Evolutionary conservation across 2,888 invertebrate species (phyloP), one percentile per base, ranked within the genome.

Genomic region (Icerya purchasi): DNA sequence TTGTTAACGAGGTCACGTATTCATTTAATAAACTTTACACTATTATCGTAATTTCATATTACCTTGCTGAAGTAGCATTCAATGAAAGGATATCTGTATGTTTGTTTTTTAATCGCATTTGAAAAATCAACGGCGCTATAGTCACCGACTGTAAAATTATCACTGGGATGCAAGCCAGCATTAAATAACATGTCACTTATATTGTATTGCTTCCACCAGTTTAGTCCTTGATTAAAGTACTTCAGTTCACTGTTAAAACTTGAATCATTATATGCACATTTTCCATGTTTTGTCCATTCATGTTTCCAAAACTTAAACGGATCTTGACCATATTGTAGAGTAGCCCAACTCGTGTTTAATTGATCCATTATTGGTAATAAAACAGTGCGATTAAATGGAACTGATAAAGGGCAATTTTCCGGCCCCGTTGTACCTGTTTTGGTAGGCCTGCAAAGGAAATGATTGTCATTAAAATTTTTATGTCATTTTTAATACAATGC

Each of bases 281-380:
- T 86, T 1, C 88, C 88, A 69, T 88, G 88, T 67, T 88, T 88
- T 1, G 73, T 69, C 87, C 87, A 88, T 70, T 88, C 88, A 67
- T 88, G 86, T 61, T 78, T 74, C 86, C 86, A 87, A 22, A 87
- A 74, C 10, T 78, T 74, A 65, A 80, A 72, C 1, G 63, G 63
- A 14, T 19, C 66, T 63, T 62, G 69, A 68, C 71, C 78, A 65
- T 77, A 77, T 69, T 85, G 81, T 60, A 88, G 73, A 66, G 86
- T 84, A 0, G 80, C 77, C 89, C 89, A 89, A 64, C 76, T 77
- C 53, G 76, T 71, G 62, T 77, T 73, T 61, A 86, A 67, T 50
- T 77, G 70, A 2, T 69, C 66, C 65, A 77, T 73, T 57, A 88
- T 77, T 0, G 79, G 74, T 22, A 72, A 69, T 18, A 88, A 70